These are phyloP conservation scores for Apis florea DNA, from an alignment of 1,140 invertebrate species.

Conservation along the genomic window DNA sequence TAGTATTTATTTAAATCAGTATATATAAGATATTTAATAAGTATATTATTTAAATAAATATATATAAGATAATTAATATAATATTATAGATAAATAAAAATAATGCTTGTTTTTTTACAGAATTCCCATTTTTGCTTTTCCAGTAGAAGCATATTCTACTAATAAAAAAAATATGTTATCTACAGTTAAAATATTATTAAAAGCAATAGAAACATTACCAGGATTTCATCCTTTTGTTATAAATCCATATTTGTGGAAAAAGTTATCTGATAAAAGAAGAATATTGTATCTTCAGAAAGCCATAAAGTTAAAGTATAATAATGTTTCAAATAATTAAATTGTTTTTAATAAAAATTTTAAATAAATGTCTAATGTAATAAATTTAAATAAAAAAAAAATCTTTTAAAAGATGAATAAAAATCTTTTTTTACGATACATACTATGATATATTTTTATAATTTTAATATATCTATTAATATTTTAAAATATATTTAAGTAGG, in stretches of 20 bases:
- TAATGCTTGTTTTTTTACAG: conserved; percentile 76
- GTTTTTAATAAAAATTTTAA: background rate
- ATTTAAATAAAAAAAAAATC: background rate
- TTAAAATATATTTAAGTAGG: background rate
- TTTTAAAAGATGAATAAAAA: background rate
- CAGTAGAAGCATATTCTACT: conserved; percentile 69
- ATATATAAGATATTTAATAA: no score
- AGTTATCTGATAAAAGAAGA: conserved; percentile 77
- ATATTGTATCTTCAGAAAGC: conserved; percentile 79
- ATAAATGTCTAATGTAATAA: background rate
- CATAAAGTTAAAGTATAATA: conserved; percentile 70
- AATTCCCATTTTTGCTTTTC: conserved; percentile 74
- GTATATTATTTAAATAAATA: no score
- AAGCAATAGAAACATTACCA: conserved; percentile 72
- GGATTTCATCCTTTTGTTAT: conserved; percentile 76
- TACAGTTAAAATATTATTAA: conserved; percentile 67
- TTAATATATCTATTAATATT: background rate
- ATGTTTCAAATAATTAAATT: conserved; percentile 24
- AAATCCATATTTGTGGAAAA: conserved; percentile 72
- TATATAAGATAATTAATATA: no score
- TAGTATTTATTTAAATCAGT: background rate
- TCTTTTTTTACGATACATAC: background rate
- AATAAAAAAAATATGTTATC: conserved; percentile 75
- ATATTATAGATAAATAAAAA: background rate
- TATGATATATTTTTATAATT: background rate